Evolutionary conservation across 2,113 vertebrate species (phyloP).

Genomic region (Tetrao urogallus): DNA sequence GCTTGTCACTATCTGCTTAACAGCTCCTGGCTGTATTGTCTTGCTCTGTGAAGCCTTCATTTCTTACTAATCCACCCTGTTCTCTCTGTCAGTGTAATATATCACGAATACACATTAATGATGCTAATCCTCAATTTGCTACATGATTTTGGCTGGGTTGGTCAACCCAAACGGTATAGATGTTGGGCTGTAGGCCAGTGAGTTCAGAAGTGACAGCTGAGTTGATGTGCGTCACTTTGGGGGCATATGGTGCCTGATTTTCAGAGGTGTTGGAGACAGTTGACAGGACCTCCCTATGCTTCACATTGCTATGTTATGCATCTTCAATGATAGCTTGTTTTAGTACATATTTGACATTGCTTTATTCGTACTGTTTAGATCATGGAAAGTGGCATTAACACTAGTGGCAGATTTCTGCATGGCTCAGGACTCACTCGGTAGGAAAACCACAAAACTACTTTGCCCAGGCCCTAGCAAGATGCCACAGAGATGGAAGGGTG

Average conservation of each 20-base stretch:
- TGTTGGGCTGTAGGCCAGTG: background rate
- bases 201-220: constrained; percentile 17
- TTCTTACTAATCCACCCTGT: background rate
- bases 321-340: background rate
- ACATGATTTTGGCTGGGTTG: background rate
- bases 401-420: background rate
- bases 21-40: background rate
- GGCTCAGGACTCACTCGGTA: background rate
- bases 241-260: constrained; percentile 19
- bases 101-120: background rate
- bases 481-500: background rate
- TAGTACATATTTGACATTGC: background rate
- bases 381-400: background rate
- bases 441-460: background rate
- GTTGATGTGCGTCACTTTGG: background rate
- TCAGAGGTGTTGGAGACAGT: constrained; percentile 4
- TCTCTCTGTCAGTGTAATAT: background rate
- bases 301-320: background rate
- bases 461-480: background rate
- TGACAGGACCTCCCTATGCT: background rate
- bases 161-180: background rate
- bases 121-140: background rate
- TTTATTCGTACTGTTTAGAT: constrained; percentile 4
- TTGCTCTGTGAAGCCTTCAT: background rate
- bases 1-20: background rate